These are phyloP conservation scores for Trichosurus vulpecula DNA, from an alignment of 2,797 vertebrate genomes.

Conservation along the genomic window DNA sequence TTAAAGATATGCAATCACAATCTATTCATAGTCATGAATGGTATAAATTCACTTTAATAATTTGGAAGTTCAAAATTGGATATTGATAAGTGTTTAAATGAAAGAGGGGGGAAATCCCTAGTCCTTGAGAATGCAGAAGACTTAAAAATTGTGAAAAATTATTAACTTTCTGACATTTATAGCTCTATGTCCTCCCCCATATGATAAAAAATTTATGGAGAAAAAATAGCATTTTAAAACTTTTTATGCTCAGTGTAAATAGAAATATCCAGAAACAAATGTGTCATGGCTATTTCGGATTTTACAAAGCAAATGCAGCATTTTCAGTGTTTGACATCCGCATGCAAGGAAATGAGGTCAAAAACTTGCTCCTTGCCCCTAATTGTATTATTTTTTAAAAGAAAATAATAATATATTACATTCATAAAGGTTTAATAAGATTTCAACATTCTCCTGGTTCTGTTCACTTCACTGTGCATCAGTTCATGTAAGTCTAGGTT, in stretches of 20 bases:
- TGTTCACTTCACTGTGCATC: too few relatives aligned
- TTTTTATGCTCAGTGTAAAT: background rate
- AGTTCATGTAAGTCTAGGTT: too few relatives aligned
- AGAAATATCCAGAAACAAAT: slow-evolving; percentile 11
- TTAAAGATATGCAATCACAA: background rate
- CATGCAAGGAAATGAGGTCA: slow-evolving; percentile 44
- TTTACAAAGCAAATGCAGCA: slow-evolving; percentile 33
- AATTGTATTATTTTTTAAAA: slow-evolving; percentile 79
- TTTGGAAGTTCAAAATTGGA: background rate
- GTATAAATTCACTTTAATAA: background rate
- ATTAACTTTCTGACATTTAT: background rate
- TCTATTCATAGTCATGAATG: background rate
- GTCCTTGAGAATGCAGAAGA: too few relatives aligned
- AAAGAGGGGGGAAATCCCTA: too few relatives aligned
- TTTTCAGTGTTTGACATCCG: slow-evolving; percentile 15
- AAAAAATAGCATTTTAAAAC: background rate
- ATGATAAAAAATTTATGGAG: background rate
- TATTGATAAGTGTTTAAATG: background rate
- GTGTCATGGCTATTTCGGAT: slow-evolving; percentile 34
- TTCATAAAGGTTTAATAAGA: slow-evolving; percentile 46
- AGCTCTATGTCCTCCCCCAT: too few relatives aligned
- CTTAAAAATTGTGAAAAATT: too few relatives aligned
- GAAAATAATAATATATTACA: slow-evolving; percentile 65
- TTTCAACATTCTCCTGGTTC: background rate
- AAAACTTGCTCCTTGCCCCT: slow-evolving; percentile 42